Evolutionary conservation across 1,140 invertebrate species (phyloP).

Genomic region (Paracyclopina nana): DNA sequence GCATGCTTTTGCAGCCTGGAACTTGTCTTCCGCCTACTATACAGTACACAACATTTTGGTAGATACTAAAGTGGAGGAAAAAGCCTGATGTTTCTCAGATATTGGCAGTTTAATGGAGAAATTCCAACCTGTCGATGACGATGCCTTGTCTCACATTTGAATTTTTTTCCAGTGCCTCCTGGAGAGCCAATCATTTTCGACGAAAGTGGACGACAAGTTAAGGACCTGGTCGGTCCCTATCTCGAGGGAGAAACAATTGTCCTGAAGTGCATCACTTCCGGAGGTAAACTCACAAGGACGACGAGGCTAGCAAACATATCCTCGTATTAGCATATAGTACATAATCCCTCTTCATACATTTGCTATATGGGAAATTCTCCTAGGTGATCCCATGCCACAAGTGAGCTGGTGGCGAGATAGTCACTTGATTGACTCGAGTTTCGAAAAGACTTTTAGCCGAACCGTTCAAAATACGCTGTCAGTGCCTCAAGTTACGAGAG

Average conservation of each 20-base stretch:
- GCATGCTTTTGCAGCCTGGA: too few relatives aligned
- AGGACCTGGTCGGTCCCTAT: conserved; percentile 52
- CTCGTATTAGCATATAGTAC: too few relatives aligned
- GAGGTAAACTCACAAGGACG: conserved; percentile 39
- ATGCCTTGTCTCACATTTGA: too few relatives aligned
- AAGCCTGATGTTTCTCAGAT: too few relatives aligned
- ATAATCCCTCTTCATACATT: too few relatives aligned
- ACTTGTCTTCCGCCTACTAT: too few relatives aligned
- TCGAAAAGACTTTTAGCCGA: conserved; percentile 19
- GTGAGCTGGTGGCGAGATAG: conserved; percentile 66
- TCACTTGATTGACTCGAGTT: conserved; percentile 31
- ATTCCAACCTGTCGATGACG: too few relatives aligned
- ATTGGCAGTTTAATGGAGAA: too few relatives aligned
- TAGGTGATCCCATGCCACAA: conserved; percentile 55
- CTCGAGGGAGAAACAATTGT: conserved; percentile 55
- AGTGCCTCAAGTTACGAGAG: conserved; percentile 43
- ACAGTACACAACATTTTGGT: too few relatives aligned
- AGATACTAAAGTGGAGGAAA: too few relatives aligned
- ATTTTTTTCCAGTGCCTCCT: conserved; percentile 4
- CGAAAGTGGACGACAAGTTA: conserved; percentile 25
- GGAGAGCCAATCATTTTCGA: conserved; percentile 3
- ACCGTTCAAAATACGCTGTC: conserved; percentile 28
- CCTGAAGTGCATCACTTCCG: conserved; percentile 55
- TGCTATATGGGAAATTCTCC: too few relatives aligned
- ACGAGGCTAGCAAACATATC: too few relatives aligned